Evolutionary conservation across 2,888 invertebrate species (phyloP).

Genomic region (Drosophila planitibia): DNA sequence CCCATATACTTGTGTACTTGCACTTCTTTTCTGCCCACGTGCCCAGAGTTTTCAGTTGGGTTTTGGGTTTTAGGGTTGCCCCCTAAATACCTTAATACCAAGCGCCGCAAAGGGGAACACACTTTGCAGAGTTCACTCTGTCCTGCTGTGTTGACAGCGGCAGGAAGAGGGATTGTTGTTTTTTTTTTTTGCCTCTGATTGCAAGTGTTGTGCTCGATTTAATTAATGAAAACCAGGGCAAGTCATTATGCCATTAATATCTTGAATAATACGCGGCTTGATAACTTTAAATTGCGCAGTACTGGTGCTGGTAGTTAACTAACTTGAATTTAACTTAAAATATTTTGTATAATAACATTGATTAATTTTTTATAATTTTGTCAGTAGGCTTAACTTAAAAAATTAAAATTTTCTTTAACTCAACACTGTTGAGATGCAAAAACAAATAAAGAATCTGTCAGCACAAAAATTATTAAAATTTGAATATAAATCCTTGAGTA

Average conservation of each 20-base stretch:
- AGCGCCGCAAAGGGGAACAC: slow-evolving; percentile 37
- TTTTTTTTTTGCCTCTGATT: slow-evolving; percentile 25
- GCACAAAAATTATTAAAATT: neutral
- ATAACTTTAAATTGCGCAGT: neutral
- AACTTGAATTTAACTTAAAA: neutral
- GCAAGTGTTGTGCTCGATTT: slow-evolving; percentile 44
- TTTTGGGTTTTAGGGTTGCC: slow-evolving; percentile 27
- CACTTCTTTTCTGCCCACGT: slow-evolving; percentile 63
- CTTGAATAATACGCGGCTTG: neutral
- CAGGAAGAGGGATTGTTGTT: slow-evolving; percentile 6
- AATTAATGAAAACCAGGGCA: slow-evolving; percentile 19
- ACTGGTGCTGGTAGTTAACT: neutral
- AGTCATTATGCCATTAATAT: slow-evolving; percentile 10
- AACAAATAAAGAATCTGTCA: neutral
- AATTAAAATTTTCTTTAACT: neutral
- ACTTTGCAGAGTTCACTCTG: slow-evolving; percentile 27
- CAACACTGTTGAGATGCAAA: neutral
- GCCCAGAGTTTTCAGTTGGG: slow-evolving; percentile 35
- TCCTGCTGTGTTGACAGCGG: slow-evolving; percentile 60
- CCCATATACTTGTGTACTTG: slow-evolving; percentile 25
- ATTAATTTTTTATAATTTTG: no score
- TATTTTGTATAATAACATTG: neutral
- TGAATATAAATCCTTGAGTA: neutral
- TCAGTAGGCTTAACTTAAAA: neutral
- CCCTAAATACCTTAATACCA: slow-evolving; percentile 41